Conservation (phyloP, 2,113 vertebrate genomes). For the cat (Felis catus) region F.catus_Fca126_mat1.0 CM031420.1:103591001-103591500, state of each 20-base stretch:
- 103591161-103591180: not conserved
- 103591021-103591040: constrained; percentile 90
- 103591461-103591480: not conserved
- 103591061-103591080: not conserved
- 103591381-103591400: not conserved
- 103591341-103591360: not conserved
- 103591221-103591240: not conserved
- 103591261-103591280: not conserved
- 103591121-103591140: not conserved
- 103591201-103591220: not conserved
- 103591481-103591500: constrained; percentile 26
- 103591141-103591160: not conserved
- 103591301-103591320: not conserved
- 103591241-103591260: not conserved
- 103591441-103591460: not conserved
- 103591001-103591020: constrained; percentile 96
- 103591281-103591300: constrained; percentile 39
- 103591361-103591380: constrained; percentile 33
- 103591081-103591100: not conserved
- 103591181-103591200: not conserved
- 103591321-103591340: not conserved
- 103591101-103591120: constrained; percentile 6
- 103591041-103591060: not conserved
- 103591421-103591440: not conserved
- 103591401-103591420: not conserved